Evolutionary conservation across 2,113 vertebrate genomes (phyloP).

Genomic region (Silurus meridionalis): DNA sequence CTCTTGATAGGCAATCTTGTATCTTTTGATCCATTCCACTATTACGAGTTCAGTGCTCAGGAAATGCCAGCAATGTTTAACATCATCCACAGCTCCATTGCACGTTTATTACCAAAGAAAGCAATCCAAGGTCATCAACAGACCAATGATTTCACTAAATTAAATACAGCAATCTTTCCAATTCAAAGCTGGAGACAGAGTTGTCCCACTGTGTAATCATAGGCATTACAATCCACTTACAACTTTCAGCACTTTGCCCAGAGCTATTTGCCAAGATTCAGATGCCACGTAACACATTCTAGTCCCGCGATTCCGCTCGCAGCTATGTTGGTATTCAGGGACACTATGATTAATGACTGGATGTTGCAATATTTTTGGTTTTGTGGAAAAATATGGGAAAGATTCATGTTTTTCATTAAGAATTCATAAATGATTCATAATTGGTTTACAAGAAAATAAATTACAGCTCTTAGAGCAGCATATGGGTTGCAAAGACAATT

Average conservation of each 20-base stretch:
- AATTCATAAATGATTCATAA: conserved; percentile 22
- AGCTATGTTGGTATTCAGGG: conserved; percentile 26
- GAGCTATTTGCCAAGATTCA: conserved; percentile 35
- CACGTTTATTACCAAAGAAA: conserved; percentile 31
- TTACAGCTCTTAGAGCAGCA: not conserved
- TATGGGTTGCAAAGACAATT: conserved; percentile 25
- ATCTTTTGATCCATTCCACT: not conserved
- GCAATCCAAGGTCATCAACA: conserved; percentile 12
- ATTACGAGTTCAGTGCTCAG: not conserved
- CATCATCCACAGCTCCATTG: not conserved
- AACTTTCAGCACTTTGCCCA: conserved; percentile 14
- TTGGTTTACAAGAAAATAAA: conserved; percentile 21
- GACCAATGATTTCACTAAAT: not conserved
- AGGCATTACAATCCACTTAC: conserved; percentile 2
- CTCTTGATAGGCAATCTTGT: not conserved
- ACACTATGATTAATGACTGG: conserved; percentile 37
- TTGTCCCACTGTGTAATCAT: not conserved
- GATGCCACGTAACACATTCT: conserved; percentile 5
- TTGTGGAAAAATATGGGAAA: conserved; percentile 14
- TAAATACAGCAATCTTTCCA: not conserved
- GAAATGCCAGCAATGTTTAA: conserved; percentile 21
- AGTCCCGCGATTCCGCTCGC: conserved; percentile 15
- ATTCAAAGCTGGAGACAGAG: not conserved
- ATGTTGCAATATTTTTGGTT: conserved; percentile 7
- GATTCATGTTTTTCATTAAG: not conserved